A percentile compares a stretch with the other conserved stretches of the same genome.
Evolutionary conservation across 2,888 invertebrate species (phyloP).

Genomic region (Eupithecia dodoneata): DNA sequence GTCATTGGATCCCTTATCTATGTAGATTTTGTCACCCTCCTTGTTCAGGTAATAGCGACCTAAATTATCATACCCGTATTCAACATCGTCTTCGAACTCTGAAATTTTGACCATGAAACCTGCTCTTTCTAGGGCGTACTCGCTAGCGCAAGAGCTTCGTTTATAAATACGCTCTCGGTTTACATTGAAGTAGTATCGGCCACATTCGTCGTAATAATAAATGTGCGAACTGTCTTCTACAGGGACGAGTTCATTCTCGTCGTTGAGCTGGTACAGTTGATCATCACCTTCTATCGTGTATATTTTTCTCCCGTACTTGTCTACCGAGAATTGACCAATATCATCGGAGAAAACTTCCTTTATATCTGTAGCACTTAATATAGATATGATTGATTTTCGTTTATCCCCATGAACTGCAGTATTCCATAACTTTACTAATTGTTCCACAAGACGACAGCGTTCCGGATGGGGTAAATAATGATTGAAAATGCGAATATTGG

Average conservation of each 20-base stretch:
- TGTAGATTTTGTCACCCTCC: slow-evolving; percentile 48
- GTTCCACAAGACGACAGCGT: slow-evolving; percentile 52
- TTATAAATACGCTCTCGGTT: slow-evolving; percentile 48
- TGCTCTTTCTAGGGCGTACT: slow-evolving; percentile 46
- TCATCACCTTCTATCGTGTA: slow-evolving; percentile 43
- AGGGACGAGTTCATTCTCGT: slow-evolving; percentile 46
- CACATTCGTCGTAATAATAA: slow-evolving; percentile 57
- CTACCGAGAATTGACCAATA: slow-evolving; percentile 49
- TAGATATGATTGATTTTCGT: slow-evolving; percentile 52
- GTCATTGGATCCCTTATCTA: slow-evolving; percentile 39
- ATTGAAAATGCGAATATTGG: slow-evolving; percentile 49
- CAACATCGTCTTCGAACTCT: slow-evolving; percentile 46
- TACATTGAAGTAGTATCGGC: slow-evolving; percentile 51
- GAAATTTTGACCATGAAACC: slow-evolving; percentile 49
- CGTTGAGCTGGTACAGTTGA: slow-evolving; percentile 51
- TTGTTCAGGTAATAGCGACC: slow-evolving; percentile 51
- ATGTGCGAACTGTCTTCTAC: slow-evolving; percentile 51
- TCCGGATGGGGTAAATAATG: slow-evolving; percentile 51
- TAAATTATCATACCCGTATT: slow-evolving; percentile 51
- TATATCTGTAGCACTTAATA: slow-evolving; percentile 49
- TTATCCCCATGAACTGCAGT: slow-evolving; percentile 38
- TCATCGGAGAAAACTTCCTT: slow-evolving; percentile 51
- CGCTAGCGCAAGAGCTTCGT: slow-evolving; percentile 47
- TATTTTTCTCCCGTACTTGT: slow-evolving; percentile 54
- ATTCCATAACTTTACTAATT: slow-evolving; percentile 51